Conservation (phyloP, 2,113 vertebrate genomes). For the Crotalus tigris region DNA sequence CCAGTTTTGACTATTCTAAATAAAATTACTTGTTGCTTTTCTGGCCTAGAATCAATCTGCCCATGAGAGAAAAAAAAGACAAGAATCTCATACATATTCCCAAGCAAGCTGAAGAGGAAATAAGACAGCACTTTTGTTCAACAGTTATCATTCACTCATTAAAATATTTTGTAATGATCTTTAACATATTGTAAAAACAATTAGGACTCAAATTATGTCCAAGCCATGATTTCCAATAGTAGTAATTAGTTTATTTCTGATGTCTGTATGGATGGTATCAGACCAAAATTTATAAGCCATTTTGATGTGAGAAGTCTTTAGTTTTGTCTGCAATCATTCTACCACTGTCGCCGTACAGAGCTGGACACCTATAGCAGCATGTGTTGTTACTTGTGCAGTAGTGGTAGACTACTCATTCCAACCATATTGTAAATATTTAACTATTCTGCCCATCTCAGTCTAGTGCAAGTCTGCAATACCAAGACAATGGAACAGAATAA, state of each 20-base stretch:
- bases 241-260: not conserved
- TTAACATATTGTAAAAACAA: not conserved
- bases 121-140: not conserved
- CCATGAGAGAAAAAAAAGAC: not conserved
- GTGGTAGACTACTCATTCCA: not conserved
- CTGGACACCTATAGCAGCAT: not conserved
- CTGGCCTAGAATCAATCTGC: conserved; percentile 14
- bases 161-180: not conserved
- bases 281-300: not conserved
- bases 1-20: conserved; percentile 47
- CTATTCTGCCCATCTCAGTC: not conserved
- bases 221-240: not conserved
- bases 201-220: conserved; percentile 11
- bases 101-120: not conserved
- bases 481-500: not conserved
- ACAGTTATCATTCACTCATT: not conserved
- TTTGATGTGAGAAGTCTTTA: not conserved
- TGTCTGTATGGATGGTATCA: not conserved
- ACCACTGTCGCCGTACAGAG: not conserved
- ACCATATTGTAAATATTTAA: not conserved
- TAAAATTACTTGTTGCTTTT: conserved; percentile 55
- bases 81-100: not conserved
- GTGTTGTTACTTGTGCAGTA: not conserved
- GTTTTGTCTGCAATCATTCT: not conserved
- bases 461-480: not conserved